Base-by-base conservation (phyloP, 2,888 invertebrate genomes). In the Apamea monoglypha region DNA sequence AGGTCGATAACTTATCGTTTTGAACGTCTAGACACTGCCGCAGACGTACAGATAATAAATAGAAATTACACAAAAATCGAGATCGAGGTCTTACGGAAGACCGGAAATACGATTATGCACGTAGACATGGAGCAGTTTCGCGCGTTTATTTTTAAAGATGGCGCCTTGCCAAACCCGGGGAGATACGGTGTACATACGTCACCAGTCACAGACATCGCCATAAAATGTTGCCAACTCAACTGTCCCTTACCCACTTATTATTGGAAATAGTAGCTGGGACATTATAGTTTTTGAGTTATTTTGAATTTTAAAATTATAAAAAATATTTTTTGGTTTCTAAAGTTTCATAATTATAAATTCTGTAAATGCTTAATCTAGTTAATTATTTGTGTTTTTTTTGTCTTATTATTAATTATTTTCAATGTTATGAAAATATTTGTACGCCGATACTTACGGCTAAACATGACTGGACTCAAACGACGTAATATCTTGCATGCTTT, bases 131-230 rank as follows among this genome's bases (percentile, higher is more conserved):
- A 76, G 82, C 82, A 88, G 90, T 91, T 92, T 92, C 89, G 90
- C 92, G 88, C 79, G 91, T 91, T 93, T 95, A 95, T 95, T 95
- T 95, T 83, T 92, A 88, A 94, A 92, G 85, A 93, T 96, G 95
- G 96, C 95, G 66, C 80, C 67, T 66, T 91, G 95, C 96, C 96
- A 96, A 92, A 79, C 76, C 76, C 79, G 74, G 70, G 69, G 74
- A 69, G 32, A 61, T 56, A 47, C 44, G 47, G 40, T 8, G 5
- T 32, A 88, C n/a, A n/a, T n/a, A n/a, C 88, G 91, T 90, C 56
- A 59, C 56, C 12, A n/a, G 56, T 59, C 90, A 81, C 73, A 59
- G 71, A 25, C 56, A 8, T 69, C 75, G 69, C 59, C 80, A 66
- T 74, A 47, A 80, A 87, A 80, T 87, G 87, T 90, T 91, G 89